Conservation (phyloP, 2,797 vertebrate genomes). For the Holocentrus rufus region DNA sequence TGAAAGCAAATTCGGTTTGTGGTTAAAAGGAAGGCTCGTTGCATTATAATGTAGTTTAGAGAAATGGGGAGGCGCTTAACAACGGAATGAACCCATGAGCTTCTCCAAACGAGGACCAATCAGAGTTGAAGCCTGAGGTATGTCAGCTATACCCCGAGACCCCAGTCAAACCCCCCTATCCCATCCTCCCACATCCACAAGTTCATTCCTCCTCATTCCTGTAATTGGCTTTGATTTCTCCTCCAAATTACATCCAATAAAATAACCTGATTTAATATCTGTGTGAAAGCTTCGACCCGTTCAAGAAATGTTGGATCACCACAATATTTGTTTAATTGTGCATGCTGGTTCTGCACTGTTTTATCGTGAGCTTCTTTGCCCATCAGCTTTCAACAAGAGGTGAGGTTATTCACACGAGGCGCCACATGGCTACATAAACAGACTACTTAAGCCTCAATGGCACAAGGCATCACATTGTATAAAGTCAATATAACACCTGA, state of each 20-base stretch:
- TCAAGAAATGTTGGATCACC: slow-evolving; percentile 75
- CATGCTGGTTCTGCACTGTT: slow-evolving; percentile 60
- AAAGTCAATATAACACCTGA: background rate
- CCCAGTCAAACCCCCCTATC: slow-evolving; percentile 62
- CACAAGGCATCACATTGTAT: no score
- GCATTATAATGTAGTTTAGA: slow-evolving; percentile 99
- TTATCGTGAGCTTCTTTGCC: slow-evolving; percentile 14
- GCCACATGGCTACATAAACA: slow-evolving; percentile 39
- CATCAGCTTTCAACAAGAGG: slow-evolving; percentile 37
- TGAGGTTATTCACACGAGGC: slow-evolving; percentile 32
- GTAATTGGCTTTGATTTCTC: slow-evolving; percentile 84
- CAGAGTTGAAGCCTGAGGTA: slow-evolving; percentile 89
- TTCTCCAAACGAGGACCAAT: slow-evolving; percentile 93
- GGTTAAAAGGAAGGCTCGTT: slow-evolving; percentile 97
- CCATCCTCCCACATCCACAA: slow-evolving; percentile 77
- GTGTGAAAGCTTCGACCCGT: slow-evolving; percentile 75
- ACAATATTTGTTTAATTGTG: slow-evolving; percentile 82
- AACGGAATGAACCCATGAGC: slow-evolving; percentile 93
- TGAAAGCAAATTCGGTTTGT: slow-evolving; percentile 99
- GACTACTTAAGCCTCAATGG: background rate
- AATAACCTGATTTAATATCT: slow-evolving; percentile 83
- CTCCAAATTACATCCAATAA: slow-evolving; percentile 83
- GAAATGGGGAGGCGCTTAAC: slow-evolving; percentile 98
- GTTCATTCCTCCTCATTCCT: slow-evolving; percentile 83
- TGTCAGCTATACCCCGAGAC: slow-evolving; percentile 84